Base-by-base conservation (phyloP, 2,888 invertebrate genomes). In the Sabatieria punctata region DNA sequence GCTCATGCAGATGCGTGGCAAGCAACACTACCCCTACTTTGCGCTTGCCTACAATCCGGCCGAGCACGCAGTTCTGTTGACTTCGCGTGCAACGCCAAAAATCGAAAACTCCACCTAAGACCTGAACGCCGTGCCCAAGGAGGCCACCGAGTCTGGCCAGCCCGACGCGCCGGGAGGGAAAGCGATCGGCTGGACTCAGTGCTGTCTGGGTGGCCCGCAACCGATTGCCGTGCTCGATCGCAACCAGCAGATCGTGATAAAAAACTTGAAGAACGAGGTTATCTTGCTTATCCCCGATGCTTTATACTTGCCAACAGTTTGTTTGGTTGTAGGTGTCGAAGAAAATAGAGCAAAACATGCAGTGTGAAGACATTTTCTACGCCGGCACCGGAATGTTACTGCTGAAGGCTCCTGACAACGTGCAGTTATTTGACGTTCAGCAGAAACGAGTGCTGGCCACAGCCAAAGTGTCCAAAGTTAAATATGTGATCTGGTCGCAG, bases 41-140 rank as follows among this genome's bases (percentile, higher is more conserved):
- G 84, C 84, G 63, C 83, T 97, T 79, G 88, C 89, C 0, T 85
- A 89, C 64, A 97, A 97, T 70, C 91, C 89, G 54, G 93, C 95
- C 15, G 85, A 97, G 61, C 88, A 91, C 73, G 83, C 88, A 27
- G 82, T 95, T 49, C 72, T 97, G 0, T 74, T 95, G 24, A 84
- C 85, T 46, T 82, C 82, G 0, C 75, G 85, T 51, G 78, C 69
- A 46, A 55, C 83, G 0, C 74, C 76, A 38, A 83, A 79, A 65
- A 67, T 79, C 30, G 97, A 97, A 65, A 86, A 81, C 64, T 82
- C 82, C 64, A 81, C 83, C 4, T 97, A 95, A 63, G 95, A 97
- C 70, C 70, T 97, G 58, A 93, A 89, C 69, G 74, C 76, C 53
- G 81, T 91, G 45, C 85, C 89, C 2, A 80, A 81, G 44, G n/a